Evolutionary conservation across 1,140 invertebrate species (phyloP), one percentile per base, ranked within the genome.

Genomic region (Macrobrachium rosenbergii): DNA sequence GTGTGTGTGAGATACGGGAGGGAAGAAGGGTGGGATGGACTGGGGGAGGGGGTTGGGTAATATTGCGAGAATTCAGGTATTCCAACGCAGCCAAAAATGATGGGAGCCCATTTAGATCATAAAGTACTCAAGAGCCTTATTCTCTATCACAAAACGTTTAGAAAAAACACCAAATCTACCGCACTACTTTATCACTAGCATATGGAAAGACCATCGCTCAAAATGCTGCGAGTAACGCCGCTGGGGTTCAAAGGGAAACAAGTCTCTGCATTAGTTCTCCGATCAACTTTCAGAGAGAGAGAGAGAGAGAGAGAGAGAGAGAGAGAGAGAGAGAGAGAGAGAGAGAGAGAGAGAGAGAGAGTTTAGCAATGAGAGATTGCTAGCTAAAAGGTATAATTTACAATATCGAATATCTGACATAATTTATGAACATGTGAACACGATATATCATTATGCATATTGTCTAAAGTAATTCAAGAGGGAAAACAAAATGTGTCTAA

Each of bases 321-420:
- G 58, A 62, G 77, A 17, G 52, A 17, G 43, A 80, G 59, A 63
- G 78, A 63, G 59, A 63, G 60, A 63, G 78, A 63, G 78, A 63
- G 78, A 63, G n/a, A n/a, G n/a, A n/a, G n/a, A n/a, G 78, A 63
- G 78, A 80, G 78, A 62, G 78, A 63, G 78, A 80, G 78, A 62
- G 58, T 23, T 19, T 60, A 60, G 43, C 10, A 28, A 19, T 7
- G 78, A 63, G 78, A 62, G 58, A 80, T 52, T 23, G 21, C 21
- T 21, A 80, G 59, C 7, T n/a, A 72, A 21, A 37, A 14, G n/a
- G 37, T 72, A 14, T 37, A 12, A 75, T 23, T 52, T 43, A n/a
- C 16, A n/a, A 14, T 73, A 73, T 43, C 14, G 17, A 12, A 23
- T n/a, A n/a, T 37, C n/a, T 64, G 16, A 23, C 21, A 73, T 73